A percentile compares a stretch with the other conserved stretches of the same genome.
phyloP scores from a whole-genome alignment of 2,113 vertebrate genomes.

The Rhynchomys soricoides region DNA sequence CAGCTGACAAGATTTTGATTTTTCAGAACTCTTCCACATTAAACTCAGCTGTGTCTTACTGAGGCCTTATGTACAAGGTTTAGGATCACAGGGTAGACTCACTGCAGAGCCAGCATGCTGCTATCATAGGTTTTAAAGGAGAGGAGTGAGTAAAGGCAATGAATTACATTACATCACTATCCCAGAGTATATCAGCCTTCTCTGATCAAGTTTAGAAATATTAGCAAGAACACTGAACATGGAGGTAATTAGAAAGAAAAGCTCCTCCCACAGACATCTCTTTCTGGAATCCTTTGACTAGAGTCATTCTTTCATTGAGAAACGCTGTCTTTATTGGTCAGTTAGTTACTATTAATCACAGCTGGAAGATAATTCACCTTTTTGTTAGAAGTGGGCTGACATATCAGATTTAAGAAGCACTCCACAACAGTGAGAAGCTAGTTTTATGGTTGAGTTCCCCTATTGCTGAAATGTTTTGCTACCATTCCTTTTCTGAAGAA shows the following conservation, averaged over 20 bases:
- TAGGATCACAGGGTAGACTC: not conserved
- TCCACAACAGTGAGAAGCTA: accelerated
- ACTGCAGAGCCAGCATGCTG: not conserved
- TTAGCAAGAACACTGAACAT: not conserved
- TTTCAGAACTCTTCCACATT: not conserved
- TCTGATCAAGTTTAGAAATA: not conserved
- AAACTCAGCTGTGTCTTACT: not conserved
- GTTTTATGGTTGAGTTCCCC: not conserved
- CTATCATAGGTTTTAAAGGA: not conserved
- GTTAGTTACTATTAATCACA: conserved; percentile 32
- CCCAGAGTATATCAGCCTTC: not conserved
- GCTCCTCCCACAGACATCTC: not conserved
- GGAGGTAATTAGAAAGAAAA: not conserved
- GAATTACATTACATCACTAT: not conserved
- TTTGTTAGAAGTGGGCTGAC: not conserved
- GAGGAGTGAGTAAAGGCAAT: not conserved
- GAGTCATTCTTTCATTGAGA: conserved; percentile 25
- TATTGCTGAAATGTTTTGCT: conserved; percentile 15
- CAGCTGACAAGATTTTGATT: not conserved
- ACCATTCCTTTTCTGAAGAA: not conserved
- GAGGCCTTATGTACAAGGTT: not conserved
- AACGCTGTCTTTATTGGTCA: not conserved
- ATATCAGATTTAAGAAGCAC: conserved; percentile 59
- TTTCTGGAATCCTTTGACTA: not conserved
- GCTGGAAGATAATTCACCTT: conserved; percentile 47